Evolutionary conservation across 2,888 invertebrate genomes (phyloP), one percentile per base, ranked within the genome.

Genomic region (Penaeus monodon): DNA sequence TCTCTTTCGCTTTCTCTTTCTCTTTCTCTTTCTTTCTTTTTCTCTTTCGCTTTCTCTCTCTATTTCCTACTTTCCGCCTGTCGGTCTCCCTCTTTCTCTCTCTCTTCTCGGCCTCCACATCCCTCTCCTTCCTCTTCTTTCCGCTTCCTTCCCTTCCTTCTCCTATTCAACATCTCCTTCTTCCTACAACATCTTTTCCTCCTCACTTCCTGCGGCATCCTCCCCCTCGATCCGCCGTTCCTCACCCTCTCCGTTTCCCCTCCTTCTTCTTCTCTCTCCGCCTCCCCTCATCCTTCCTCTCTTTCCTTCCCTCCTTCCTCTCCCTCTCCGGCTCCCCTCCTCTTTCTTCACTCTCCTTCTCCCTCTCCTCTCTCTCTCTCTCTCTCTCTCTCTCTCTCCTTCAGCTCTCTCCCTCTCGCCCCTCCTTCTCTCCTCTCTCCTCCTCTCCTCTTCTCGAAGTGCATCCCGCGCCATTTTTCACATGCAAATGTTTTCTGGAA

Each of bases 11-110:
- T 17, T 33, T 4, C 73, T n/a, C n/a, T n/a, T n/a, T n/a, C n/a
- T n/a, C n/a, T n/a, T n/a, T n/a, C n/a, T n/a, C 10, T 33, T 73
- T 29, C 27, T 24, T 44, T 64, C 57, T 20, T 12, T 12, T 10
- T 24, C 8, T 33, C 74, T 74, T 27, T 79, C 64, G 29, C 64
- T 79, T 57, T 79, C 79, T 79, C n/a, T n/a, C 65, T 78, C 29
- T 63, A 29, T 63, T 57, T 63, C 63, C 29, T 29, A 63, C 64
- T 79, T 63, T 57, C 65, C 63, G 29, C 63, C 64, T 64, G 27
- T 79, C 79, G 27, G 27, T 79, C 64, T 79, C 63, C 33, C 65
- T 64, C 63, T 79, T 33, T 79, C 33, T 79, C 63, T 79, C 65
- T 79, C 65, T 64, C 63, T 79, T 27, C 27, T 79, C 63, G 24